phyloP scores from a whole-genome alignment of 2,888 invertebrate genomes.

The Microdon myrmicae region DNA sequence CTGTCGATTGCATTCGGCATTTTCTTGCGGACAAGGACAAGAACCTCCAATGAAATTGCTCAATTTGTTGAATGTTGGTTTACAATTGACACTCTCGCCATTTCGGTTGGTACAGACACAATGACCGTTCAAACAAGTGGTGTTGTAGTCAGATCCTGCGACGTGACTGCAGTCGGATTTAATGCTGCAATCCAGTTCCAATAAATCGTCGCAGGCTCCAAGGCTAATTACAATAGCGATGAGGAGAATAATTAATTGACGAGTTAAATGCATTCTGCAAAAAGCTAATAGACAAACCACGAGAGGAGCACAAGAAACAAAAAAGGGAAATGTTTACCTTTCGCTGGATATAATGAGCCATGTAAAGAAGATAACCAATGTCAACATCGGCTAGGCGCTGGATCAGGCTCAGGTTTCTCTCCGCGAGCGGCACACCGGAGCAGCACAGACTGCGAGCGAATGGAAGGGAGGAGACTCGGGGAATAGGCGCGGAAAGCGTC shows the following conservation, averaged over 20 bases:
- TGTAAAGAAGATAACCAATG: constrained; percentile 56
- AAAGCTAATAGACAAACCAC: too few species aligned
- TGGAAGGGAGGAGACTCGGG: too few species aligned
- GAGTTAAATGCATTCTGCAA: too few species aligned
- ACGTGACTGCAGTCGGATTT: constrained; percentile 56
- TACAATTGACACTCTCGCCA: constrained; percentile 53
- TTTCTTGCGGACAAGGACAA: constrained; percentile 58
- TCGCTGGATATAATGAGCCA: constrained; percentile 42
- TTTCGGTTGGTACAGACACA: constrained; percentile 56
- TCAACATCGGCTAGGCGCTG: constrained; percentile 52
- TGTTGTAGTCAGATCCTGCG: constrained; percentile 49
- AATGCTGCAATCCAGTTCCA: constrained; percentile 58
- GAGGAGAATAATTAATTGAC: too few species aligned
- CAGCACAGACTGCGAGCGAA: too few species aligned
- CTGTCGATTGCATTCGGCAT: constrained; percentile 56
- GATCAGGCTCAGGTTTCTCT: too few species aligned
- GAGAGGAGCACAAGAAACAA: too few species aligned
- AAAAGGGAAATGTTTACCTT: constrained; percentile 53
- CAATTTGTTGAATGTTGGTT: constrained; percentile 56
- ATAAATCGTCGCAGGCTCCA: too few species aligned
- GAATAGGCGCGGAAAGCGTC: too few species aligned
- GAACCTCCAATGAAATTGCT: constrained; percentile 62
- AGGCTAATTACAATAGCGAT: too few species aligned
- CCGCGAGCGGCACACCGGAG: too few species aligned
- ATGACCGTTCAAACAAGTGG: constrained; percentile 53